phyloP scores from a whole-genome alignment of 2,888 invertebrate genomes.

The Notodonta ziczac region DNA sequence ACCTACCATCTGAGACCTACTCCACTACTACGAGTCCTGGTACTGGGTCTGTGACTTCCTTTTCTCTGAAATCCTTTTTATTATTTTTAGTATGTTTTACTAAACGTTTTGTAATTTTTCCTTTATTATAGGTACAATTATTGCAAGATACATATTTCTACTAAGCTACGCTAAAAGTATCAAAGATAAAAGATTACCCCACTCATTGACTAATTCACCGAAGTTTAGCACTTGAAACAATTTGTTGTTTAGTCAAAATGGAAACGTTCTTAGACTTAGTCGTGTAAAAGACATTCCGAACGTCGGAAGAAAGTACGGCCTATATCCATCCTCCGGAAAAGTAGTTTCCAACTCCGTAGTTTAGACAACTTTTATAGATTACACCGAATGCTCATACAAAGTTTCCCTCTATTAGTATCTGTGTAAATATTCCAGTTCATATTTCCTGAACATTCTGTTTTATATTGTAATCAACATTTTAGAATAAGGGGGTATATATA shows the following conservation, averaged over 20 bases:
- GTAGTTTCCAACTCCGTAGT: conserved; percentile 26
- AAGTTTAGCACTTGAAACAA: background rate
- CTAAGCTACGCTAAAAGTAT: too few species aligned
- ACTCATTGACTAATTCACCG: background rate
- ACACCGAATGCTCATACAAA: conserved; percentile 17
- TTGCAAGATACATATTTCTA: too few species aligned
- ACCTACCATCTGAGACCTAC: background rate
- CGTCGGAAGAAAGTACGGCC: conserved; percentile 14
- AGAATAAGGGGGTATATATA: too few species aligned
- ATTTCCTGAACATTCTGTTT: background rate
- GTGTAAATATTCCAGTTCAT: conserved; percentile 23
- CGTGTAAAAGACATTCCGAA: conserved; percentile 1
- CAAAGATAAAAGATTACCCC: background rate
- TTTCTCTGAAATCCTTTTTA: too few species aligned
- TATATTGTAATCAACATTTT: too few species aligned
- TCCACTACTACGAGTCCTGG: background rate
- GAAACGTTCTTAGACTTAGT: background rate
- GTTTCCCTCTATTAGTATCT: conserved; percentile 20
- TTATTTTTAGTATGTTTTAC: too few species aligned
- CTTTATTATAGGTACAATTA: too few species aligned
- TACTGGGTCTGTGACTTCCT: background rate
- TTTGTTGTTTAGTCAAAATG: background rate
- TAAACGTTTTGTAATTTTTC: too few species aligned
- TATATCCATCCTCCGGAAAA: conserved; percentile 16
- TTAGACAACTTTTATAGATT: conserved; percentile 29